Base-by-base conservation (phyloP, 2,797 vertebrate genomes). In the Halcyon leucocephala region DNA sequence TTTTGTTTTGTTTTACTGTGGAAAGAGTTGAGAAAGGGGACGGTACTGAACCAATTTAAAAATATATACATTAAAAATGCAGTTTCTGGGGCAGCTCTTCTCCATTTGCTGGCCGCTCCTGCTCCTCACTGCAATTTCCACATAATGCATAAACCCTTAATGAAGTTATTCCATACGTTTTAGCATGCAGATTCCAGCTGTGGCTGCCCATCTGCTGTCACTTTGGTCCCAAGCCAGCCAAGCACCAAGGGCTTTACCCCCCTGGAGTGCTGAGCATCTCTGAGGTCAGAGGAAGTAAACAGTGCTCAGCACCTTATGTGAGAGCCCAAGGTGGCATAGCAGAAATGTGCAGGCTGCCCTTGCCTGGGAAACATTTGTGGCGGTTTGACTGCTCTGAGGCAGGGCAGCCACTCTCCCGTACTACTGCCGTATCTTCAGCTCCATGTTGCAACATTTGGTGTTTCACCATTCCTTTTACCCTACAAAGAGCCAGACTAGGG, bases 111-210 rank as follows among this genome's bases (percentile, higher is more conserved):
- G 24, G 15, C n/a, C 1, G 0, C 55, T 87, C 20, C 35, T 65
- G 9, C 19, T 18, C 58, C 28, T 79, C 0, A 0, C 0, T 77
- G 55, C 0, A 0, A 49, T 70, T 80, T 84, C 42, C 61, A 49
- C 2, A 0, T 55, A 17, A 17, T 6, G 26, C 41, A 42, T 70
- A 76, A 89, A 42, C 31, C 31, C 39, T 48, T 77, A 48, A 64
- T 61, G 24, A 85, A 94, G 61, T 78, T 89, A 71, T 12, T 77
- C 24, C 20, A 2, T 28, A 60, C 48, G 37, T 91, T 89, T 82
- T 39, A 26, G 21, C 14, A 18, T 5, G 1, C 46, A 61, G 41
- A 55, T 81, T 84, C 77, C 67, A 73, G 78, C 81, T 83, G 70
- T 2, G 4, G 24, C 70, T 82, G 54, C 37, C 41, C 1, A 3